Percentiles rank a stretch among this genome's conserved stretches.
Conservation (phyloP, 2,888 invertebrate species). For the Drosophila tanythrix region DNA sequence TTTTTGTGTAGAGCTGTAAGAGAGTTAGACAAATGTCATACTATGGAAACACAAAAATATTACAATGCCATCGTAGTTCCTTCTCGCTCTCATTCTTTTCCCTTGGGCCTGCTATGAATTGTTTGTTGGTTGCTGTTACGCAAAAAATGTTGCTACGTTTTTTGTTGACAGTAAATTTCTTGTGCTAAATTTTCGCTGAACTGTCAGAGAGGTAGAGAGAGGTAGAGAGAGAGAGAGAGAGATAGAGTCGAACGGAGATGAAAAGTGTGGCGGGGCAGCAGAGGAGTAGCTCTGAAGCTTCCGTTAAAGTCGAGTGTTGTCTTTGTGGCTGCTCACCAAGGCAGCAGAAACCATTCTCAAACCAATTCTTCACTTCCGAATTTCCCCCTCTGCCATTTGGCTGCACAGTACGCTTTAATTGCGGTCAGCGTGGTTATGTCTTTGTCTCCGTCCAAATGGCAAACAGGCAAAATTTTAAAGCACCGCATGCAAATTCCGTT, state of each 20-base stretch:
- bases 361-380: conserved; percentile 20
- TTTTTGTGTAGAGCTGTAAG: conserved; percentile 10
- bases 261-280: neutral
- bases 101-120: conserved; percentile 32
- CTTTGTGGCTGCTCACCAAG: conserved; percentile 55
- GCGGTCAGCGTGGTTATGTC: conserved; percentile 73
- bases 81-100: neutral
- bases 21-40: conserved; percentile 56
- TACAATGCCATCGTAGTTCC: conserved; percentile 30
- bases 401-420: conserved; percentile 68
- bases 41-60: conserved; percentile 33
- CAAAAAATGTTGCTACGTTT: conserved; percentile 39
- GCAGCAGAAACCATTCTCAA: conserved; percentile 46
- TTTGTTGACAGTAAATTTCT: conserved; percentile 66
- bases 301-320: conserved; percentile 22
- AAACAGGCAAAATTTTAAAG: conserved; percentile 38
- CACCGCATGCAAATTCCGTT: conserved; percentile 46
- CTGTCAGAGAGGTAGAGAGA: conserved; percentile 43
- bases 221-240: neutral
- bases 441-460: conserved; percentile 51
- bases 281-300: conserved; percentile 11
- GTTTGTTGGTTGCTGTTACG: conserved; percentile 27
- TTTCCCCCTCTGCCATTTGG: conserved; percentile 6
- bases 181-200: conserved; percentile 69
- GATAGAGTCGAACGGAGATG: neutral